These are phyloP conservation scores for Dendrophyllia cribrosa DNA, from an alignment of 64 coral and sea anemone genomes.

Conservation along the genomic window DNA sequence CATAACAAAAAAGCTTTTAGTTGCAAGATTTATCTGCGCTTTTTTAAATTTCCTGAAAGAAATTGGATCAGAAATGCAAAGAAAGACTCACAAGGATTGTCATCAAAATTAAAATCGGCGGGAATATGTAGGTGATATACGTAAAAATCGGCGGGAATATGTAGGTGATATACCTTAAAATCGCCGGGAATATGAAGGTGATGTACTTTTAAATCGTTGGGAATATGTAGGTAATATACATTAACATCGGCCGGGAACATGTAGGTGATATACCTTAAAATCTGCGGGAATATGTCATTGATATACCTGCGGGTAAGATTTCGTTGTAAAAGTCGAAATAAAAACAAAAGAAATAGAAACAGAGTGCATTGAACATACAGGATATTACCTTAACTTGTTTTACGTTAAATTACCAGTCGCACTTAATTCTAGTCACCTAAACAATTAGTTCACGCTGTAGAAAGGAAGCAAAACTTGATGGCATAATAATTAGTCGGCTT, in stretches of 20 bases:
- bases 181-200: too few relatives aligned
- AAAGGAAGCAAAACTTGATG: background rate
- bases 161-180: background rate
- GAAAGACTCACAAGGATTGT: background rate
- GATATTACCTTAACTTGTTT: slow-evolving; percentile 7
- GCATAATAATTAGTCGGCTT: background rate
- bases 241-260: too few relatives aligned
- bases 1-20: background rate
- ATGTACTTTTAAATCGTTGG: background rate
- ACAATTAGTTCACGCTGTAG: background rate
- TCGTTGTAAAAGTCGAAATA: background rate
- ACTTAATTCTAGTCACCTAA: background rate
- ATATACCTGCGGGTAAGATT: background rate
- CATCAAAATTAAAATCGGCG: background rate
- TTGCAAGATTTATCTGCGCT: background rate
- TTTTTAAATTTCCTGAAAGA: background rate
- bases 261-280: too few relatives aligned
- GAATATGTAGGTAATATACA: too few relatives aligned
- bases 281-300: too few relatives aligned
- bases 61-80: slow-evolving; percentile 12
- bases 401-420: background rate
- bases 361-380: slow-evolving; percentile 4
- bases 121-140: too few relatives aligned
- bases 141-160: background rate
- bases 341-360: background rate